These are phyloP conservation scores for Alsophila aescularia DNA, from an alignment of 2,888 invertebrate species.

Conservation along the genomic window DNA sequence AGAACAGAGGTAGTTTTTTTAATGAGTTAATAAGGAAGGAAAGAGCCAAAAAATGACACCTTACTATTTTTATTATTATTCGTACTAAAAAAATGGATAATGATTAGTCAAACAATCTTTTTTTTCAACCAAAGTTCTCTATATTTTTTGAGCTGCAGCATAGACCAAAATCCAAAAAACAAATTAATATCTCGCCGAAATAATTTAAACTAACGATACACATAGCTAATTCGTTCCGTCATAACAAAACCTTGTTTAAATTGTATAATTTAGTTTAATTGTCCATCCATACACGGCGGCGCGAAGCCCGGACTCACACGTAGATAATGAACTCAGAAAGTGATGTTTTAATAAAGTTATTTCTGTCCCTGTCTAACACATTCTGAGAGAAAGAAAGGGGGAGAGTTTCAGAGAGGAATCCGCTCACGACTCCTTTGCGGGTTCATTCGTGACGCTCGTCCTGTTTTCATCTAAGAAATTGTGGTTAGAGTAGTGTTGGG, in stretches of 20 bases:
- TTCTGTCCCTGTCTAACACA: slow-evolving; percentile 47
- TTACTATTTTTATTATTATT: too few species aligned
- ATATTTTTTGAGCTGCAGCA: neutral
- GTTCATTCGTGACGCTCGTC: slow-evolving; percentile 69
- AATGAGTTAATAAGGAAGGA: too few species aligned
- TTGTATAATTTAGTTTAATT: slow-evolving; percentile 69
- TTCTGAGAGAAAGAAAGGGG: slow-evolving; percentile 36
- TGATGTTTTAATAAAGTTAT: slow-evolving; percentile 70
- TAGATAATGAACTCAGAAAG: slow-evolving; percentile 66
- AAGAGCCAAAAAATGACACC: too few species aligned
- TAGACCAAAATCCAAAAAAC: slow-evolving; percentile 3
- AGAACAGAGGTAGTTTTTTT: too few species aligned
- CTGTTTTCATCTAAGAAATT: slow-evolving; percentile 64
- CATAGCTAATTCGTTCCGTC: slow-evolving; percentile 44
- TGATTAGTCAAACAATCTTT: neutral
- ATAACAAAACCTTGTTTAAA: slow-evolving; percentile 61
- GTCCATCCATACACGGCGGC: slow-evolving; percentile 56
- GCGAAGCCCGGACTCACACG: slow-evolving; percentile 73
- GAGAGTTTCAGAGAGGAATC: slow-evolving; percentile 49
- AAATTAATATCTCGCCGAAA: slow-evolving; percentile 28
- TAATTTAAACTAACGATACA: slow-evolving; percentile 44
- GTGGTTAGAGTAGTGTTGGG: slow-evolving; percentile 46
- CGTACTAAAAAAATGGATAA: too few species aligned
- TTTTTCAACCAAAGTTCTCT: neutral
- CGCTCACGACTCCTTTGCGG: slow-evolving; percentile 47